Conservation (phyloP, 2,888 invertebrate genomes). For the Rutpela maculata region DNA sequence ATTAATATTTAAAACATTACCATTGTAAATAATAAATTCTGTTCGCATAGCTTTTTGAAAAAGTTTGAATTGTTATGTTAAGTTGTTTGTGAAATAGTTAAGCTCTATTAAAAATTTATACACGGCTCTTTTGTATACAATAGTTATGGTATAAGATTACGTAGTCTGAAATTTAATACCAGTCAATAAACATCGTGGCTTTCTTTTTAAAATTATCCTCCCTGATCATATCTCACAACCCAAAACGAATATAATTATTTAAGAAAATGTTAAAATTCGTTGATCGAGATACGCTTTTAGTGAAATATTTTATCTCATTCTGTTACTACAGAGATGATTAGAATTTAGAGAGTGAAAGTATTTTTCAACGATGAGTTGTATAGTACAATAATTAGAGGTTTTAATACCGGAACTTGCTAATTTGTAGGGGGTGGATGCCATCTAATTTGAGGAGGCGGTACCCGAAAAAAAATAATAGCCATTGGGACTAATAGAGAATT, state of each 20-base stretch:
- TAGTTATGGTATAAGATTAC: conserved; percentile 17
- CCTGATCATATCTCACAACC: too few species aligned
- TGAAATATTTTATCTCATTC: too few species aligned
- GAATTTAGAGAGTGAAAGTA: too few species aligned
- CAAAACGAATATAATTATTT: not conserved
- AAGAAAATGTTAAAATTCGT: not conserved
- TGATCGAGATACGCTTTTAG: not conserved
- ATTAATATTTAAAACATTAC: conserved; percentile 28
- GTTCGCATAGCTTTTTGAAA: conserved; percentile 32
- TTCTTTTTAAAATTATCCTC: too few species aligned
- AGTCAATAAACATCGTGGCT: not conserved
- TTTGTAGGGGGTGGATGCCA: too few species aligned
- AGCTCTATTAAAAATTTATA: conserved; percentile 10
- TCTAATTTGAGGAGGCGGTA: too few species aligned
- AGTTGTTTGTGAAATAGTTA: conserved; percentile 19
- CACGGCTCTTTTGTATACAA: not conserved
- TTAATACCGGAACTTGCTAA: too few species aligned
- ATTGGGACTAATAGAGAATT: too few species aligned
- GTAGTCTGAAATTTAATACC: conserved; percentile 2
- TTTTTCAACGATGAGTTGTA: too few species aligned
- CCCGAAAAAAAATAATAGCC: too few species aligned
- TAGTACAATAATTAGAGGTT: too few species aligned
- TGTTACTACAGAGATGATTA: too few species aligned
- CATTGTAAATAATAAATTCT: conserved; percentile 31
- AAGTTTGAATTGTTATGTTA: conserved; percentile 21